Evolutionary conservation across 2,113 vertebrate genomes (phyloP).

Genomic region (Dolichotis patagonum): DNA sequence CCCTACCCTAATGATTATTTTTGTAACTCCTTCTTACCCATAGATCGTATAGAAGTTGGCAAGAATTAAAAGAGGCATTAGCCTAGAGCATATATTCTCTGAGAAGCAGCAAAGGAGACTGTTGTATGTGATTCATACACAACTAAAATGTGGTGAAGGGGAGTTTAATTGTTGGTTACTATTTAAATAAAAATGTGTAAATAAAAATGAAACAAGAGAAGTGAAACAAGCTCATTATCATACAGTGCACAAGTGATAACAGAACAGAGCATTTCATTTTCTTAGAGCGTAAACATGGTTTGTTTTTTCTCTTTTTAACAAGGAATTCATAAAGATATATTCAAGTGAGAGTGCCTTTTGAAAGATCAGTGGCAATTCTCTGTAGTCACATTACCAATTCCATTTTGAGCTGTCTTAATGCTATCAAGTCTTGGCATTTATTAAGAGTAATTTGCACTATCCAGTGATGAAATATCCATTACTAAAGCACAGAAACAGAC

Average conservation of each 20-base stretch:
- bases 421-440: not conserved
- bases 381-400: not conserved
- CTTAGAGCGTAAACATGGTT: not conserved
- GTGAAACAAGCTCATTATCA: not conserved
- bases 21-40: not conserved
- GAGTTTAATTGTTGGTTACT: constrained; percentile 9
- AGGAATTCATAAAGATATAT: not conserved
- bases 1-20: not conserved
- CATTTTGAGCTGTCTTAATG: not conserved
- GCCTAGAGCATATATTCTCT: not conserved
- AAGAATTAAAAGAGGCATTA: constrained; percentile 13
- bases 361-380: not conserved
- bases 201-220: constrained; percentile 30
- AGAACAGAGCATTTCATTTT: not conserved
- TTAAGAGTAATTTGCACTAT: not conserved
- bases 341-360: not conserved
- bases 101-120: not conserved
- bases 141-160: constrained; percentile 1
- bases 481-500: not conserved
- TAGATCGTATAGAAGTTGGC: constrained; percentile 8
- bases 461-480: not conserved
- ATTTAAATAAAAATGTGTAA: constrained; percentile 30
- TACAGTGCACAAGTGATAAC: not conserved
- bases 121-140: not conserved
- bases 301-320: constrained; percentile 26